Evolutionary conservation across 2,797 vertebrate species (phyloP), one percentile per base, ranked within the genome.

Genomic region (Spinibarbus caldwelli): DNA sequence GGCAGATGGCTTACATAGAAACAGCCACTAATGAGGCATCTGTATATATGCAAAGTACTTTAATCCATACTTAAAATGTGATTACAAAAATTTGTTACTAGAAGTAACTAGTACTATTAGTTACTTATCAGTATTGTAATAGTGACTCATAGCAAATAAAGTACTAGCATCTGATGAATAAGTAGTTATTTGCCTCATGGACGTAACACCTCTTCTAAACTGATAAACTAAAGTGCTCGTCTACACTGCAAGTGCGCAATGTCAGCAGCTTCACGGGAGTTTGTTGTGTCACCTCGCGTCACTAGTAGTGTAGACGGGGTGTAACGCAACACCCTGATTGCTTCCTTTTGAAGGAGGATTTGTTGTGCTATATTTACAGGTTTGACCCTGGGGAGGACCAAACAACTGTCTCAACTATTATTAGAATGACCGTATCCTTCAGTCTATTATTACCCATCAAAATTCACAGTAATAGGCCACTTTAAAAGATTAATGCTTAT

Each of bases 321-420:
- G 93, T 93, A 93, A 92, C 91, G 89, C 89, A 89, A 91, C 89
- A 89, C 92, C 67, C 73, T 26, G 23, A 77, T 23, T 64, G 82
- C 34, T 68, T 83, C 57, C 81, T 79, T 93, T 93, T 93, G 93
- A 95, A 95, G 82, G 34, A 57, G 76, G 83, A 85, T 85, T 87
- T 85, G 84, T 86, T 83, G 85, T 85, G 71, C 88, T 87, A 89
- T 85, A 86, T 87, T 94, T 92, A 89, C 93, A 91, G 90, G 90
- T 92, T 89, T 90, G 93, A 94, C 92, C 90, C 91, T 89, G 80
- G 91, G 94, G 94, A 95, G 91, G 93, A 93, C 94, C 94, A 95
- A 96, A 95, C 95, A 95, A 96, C 96, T 96, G 95, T 95, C 95
- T 87, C 54, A 93, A 92, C 95, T 96, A 96, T 95, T 95, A 95